These are phyloP conservation scores for Lamprotornis superbus DNA, from an alignment of 2,113 vertebrate genomes.

Conservation along the genomic window DNA sequence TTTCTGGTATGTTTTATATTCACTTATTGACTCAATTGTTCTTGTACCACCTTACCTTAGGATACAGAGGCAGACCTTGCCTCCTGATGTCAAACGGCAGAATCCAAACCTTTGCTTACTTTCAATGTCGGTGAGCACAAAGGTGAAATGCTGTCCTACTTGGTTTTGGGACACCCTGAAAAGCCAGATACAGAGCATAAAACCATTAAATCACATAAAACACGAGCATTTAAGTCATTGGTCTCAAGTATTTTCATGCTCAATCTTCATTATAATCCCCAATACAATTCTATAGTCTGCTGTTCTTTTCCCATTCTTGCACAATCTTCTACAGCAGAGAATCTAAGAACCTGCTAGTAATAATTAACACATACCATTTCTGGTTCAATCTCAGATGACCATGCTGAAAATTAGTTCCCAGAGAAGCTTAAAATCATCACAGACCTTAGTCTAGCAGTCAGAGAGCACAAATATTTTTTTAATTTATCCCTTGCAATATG, in stretches of 20 bases:
- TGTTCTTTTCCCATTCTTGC: not conserved
- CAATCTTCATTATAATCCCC: not conserved
- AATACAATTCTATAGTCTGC: not conserved
- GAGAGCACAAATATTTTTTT: not conserved
- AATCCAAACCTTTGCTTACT: constrained; percentile 97
- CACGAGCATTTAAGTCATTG: not conserved
- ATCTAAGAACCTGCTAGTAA: not conserved
- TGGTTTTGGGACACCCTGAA: constrained; percentile 89
- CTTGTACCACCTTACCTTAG: constrained; percentile 82
- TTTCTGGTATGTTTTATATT: not conserved
- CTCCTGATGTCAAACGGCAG: constrained; percentile 92
- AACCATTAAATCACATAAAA: not conserved
- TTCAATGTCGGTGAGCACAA: constrained; percentile 96
- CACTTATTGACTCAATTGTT: constrained; percentile 60
- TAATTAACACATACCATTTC: not conserved
- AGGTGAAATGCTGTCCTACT: constrained; percentile 97
- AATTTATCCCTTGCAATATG: not conserved
- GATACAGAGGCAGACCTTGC: constrained; percentile 90
- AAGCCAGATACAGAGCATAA: not conserved
- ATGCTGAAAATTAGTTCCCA: not conserved
- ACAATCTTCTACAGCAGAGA: not conserved
- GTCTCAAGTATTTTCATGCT: not conserved
- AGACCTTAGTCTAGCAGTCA: not conserved
- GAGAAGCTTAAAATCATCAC: not conserved
- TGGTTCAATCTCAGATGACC: not conserved